Conservation (phyloP, 2,113 vertebrate species). For the Pelodiscus sinensis region DNA sequence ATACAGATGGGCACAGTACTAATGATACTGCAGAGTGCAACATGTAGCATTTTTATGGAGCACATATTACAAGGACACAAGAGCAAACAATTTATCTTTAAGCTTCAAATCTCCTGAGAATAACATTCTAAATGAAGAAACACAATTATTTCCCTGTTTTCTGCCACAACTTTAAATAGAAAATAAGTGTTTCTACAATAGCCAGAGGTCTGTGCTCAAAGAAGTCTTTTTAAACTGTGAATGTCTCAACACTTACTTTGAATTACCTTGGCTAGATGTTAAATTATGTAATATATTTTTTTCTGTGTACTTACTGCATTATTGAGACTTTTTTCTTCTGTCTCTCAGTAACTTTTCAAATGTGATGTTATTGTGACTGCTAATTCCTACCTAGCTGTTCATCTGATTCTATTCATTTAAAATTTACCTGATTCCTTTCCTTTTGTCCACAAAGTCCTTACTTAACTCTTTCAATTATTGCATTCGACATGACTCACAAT, state of each 20-base stretch:
- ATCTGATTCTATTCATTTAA: constrained; percentile 33
- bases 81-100: not conserved
- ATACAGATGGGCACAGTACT: not conserved
- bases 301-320: not conserved
- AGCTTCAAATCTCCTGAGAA: not conserved
- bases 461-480: constrained; percentile 58
- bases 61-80: not conserved
- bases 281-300: not conserved
- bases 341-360: constrained; percentile 32
- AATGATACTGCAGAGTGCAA: not conserved
- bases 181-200: not conserved
- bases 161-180: not conserved
- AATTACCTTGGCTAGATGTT: not conserved
- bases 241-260: accelerated
- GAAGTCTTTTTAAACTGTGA: not conserved
- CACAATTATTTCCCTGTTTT: not conserved
- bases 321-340: not conserved
- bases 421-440: constrained; percentile 33
- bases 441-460: constrained; percentile 20
- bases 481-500: constrained; percentile 29
- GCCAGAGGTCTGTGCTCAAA: not conserved
- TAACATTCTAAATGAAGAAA: constrained; percentile 1
- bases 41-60: not conserved
- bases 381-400: not conserved
- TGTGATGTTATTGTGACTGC: not conserved